These are phyloP conservation scores for Agrypnus murinus DNA, from an alignment of 2,888 invertebrate species.

Conservation along the genomic window DNA sequence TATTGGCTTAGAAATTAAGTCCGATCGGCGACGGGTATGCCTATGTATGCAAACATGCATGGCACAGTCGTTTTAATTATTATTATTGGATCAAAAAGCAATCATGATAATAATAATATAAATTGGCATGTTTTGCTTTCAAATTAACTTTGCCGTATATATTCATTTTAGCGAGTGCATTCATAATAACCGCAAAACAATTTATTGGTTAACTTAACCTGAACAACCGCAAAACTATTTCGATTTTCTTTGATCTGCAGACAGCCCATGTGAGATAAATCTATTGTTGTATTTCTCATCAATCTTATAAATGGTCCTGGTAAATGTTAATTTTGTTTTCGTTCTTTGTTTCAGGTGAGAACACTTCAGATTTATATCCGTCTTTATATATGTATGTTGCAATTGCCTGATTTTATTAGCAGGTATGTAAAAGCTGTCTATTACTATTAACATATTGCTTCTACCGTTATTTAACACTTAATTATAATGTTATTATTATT, in stretches of 20 bases:
- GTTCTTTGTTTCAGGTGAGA: constrained; percentile 22
- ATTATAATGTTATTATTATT: constrained; percentile 20
- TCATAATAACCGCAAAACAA: background rate
- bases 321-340: too few species aligned
- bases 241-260: background rate
- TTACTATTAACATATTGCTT: constrained; percentile 13
- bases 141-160: too few species aligned
- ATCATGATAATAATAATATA: too few species aligned
- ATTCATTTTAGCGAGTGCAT: too few species aligned
- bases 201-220: constrained; percentile 14
- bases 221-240: constrained; percentile 31
- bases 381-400: background rate
- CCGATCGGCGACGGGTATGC: too few species aligned
- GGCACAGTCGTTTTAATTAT: constrained; percentile 14
- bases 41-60: too few species aligned
- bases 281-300: constrained; percentile 15
- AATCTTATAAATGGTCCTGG: background rate
- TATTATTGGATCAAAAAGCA: too few species aligned
- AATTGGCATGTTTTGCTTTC: too few species aligned
- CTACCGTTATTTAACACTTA: constrained; percentile 13
- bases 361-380: background rate
- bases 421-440: constrained; percentile 26
- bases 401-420: background rate
- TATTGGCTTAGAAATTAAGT: constrained; percentile 12
- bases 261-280: constrained; percentile 19